Percentiles rank a stretch among this genome's conserved stretches.
Conservation (phyloP, 37 sponge, comb jelly and placozoan species). For the Chondrosia reniformis region DNA sequence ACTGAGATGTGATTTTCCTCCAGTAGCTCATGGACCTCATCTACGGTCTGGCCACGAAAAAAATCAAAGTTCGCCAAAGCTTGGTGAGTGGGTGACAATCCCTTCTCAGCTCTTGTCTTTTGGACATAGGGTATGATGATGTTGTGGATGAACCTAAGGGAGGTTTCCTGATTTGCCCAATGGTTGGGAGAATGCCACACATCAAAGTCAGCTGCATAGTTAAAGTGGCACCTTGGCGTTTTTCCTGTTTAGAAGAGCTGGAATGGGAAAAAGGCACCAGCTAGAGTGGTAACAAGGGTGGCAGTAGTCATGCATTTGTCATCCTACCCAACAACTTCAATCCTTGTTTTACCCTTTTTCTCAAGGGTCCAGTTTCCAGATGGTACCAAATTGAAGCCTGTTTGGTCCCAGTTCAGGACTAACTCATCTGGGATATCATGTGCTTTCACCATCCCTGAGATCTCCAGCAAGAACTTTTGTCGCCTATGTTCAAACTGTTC, state of each 20-base stretch:
- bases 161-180: conserved; percentile 50
- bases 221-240: conserved; percentile 31
- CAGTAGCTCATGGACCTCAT: conserved; percentile 5
- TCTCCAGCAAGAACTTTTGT: conserved; percentile 33
- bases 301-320: conserved; percentile 53
- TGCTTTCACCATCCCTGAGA: conserved; percentile 24
- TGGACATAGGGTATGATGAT: conserved; percentile 48
- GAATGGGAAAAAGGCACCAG: conserved; percentile 44
- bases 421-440: conserved; percentile 47
- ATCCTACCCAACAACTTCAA: conserved; percentile 41
- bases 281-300: conserved; percentile 31
- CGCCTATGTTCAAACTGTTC: conserved; percentile 24
- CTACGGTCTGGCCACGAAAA: conserved; percentile 21
- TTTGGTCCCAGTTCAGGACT: conserved; percentile 63
- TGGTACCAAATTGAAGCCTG: conserved; percentile 51
- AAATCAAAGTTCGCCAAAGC: conserved; percentile 41
- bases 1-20: conserved; percentile 44
- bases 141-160: conserved; percentile 39
- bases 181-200: conserved; percentile 56
- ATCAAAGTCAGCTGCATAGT: conserved; percentile 44
- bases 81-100: neutral
- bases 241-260: conserved; percentile 60
- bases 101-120: neutral
- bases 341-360: conserved; percentile 16
- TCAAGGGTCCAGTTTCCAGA: conserved; percentile 58